Conservation (phyloP, 2,113 vertebrate species). For the Myxocyprinus asiaticus region DNA sequence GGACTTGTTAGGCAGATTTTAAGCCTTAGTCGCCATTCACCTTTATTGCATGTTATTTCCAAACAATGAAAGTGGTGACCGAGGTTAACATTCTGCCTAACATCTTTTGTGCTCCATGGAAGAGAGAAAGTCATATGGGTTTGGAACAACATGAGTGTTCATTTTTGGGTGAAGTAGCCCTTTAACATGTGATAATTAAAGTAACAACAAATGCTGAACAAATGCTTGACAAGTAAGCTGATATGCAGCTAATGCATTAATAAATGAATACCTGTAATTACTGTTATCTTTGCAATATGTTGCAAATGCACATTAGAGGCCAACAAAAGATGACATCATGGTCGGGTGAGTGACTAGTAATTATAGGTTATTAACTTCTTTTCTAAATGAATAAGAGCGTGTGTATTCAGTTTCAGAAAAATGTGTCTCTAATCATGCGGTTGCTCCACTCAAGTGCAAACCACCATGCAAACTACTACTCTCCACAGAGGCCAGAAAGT, state of each 20-base stretch:
- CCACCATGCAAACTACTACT: slow-evolving; percentile 5
- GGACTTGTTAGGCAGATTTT: too few species aligned
- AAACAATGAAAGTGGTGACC: too few species aligned
- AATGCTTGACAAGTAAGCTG: too few species aligned
- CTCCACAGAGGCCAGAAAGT: neutral
- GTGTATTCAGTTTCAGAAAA: slow-evolving; percentile 13
- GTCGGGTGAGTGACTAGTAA: neutral
- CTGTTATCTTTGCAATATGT: neutral
- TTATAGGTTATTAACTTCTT: slow-evolving; percentile 6
- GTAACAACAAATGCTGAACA: too few species aligned
- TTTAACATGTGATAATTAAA: too few species aligned
- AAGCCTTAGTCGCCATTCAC: too few species aligned
- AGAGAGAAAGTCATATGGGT: too few species aligned
- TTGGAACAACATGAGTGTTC: too few species aligned
- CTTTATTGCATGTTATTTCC: too few species aligned
- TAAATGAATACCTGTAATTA: neutral
- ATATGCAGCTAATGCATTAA: neutral
- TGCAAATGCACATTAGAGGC: neutral
- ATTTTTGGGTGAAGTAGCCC: too few species aligned
- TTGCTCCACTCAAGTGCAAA: slow-evolving; percentile 22
- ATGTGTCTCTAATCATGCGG: slow-evolving; percentile 26
- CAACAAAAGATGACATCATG: neutral
- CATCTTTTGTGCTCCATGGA: too few species aligned
- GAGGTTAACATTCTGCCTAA: too few species aligned
- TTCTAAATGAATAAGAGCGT: neutral